Evolutionary conservation across 2,888 invertebrate genomes (phyloP), one percentile per base, ranked within the genome.

Genomic region (Polia nebulosa): DNA sequence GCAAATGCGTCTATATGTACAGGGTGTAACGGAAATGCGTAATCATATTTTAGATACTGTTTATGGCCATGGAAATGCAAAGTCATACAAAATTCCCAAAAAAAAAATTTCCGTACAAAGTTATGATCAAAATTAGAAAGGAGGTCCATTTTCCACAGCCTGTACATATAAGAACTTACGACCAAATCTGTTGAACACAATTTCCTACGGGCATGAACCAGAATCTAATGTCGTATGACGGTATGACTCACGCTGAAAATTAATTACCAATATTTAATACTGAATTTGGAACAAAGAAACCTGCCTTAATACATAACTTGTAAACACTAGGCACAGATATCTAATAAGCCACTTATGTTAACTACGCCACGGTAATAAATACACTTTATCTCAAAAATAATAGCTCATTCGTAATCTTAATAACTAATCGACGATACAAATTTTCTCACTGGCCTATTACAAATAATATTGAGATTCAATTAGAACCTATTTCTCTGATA

Each of bases 391-490:
- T 86, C 81, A 82, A 85, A 87, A 88, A 90, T 90, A 91, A 91
- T 90, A 87, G 85, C 85, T 90, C 88, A 89, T 90, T 81, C 85
- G 77, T 91, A 87, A 94, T 94, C 94, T 94, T 93, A 94, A 94
- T 93, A 93, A 93, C 90, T 85, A 89, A 94, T 94, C 94, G 90
- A 72, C 75, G 85, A 82, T 89, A 91, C 90, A 89, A 89, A 93
- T 92, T 88, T 91, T 92, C 91, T 88, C 87, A 88, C 85, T 84
- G 81, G 87, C 84, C 87, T 82, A 91, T 91, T 92, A 91, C 89
- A 90, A 91, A 92, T 89, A 88, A 84, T 86, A 90, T 89, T 87
- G 87, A 88, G 81, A 90, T 92, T 93, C 93, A 93, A 94, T 94
- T 93, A 92, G 87, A 85, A 78, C 79, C 77, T 85, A 87, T 90